These are phyloP conservation scores for Sebastes steindachneri DNA, from an alignment of 2,797 vertebrate genomes.

Conservation along the genomic window DNA sequence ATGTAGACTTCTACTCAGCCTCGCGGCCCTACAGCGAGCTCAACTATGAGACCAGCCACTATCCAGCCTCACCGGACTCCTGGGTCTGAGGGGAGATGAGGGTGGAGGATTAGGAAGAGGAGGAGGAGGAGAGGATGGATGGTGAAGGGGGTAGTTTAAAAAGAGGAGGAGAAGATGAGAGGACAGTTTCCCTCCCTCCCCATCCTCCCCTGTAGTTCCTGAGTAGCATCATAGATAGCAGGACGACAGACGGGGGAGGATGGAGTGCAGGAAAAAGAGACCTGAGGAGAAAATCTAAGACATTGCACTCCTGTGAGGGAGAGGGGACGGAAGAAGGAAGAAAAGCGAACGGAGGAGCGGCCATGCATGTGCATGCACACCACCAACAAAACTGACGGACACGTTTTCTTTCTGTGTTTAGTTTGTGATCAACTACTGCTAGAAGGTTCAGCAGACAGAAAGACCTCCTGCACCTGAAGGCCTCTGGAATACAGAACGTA, in stretches of 20 bases:
- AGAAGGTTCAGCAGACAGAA: slow-evolving; percentile 30
- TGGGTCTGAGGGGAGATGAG: slow-evolving; percentile 89
- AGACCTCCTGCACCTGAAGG: slow-evolving; percentile 64
- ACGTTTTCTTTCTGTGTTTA: slow-evolving; percentile 84
- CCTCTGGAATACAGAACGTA: slow-evolving; percentile 66
- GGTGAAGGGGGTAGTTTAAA: slow-evolving; percentile 7
- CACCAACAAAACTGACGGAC: slow-evolving; percentile 76
- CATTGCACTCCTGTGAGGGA: slow-evolving; percentile 23
- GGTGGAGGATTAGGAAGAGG: slow-evolving; percentile 50
- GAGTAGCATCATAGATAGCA: slow-evolving; percentile 75
- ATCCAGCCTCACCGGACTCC: slow-evolving; percentile 98
- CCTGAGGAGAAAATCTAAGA: slow-evolving; percentile 13
- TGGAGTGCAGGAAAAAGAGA: slow-evolving; percentile 26
- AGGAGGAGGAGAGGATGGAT: slow-evolving; percentile 32
- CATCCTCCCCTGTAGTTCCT: slow-evolving; percentile 63
- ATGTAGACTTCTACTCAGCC: slow-evolving; percentile 99
- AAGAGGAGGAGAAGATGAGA: slow-evolving; percentile 28
- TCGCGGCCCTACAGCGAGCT: slow-evolving; percentile 99
- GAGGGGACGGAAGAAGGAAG: slow-evolving; percentile 4
- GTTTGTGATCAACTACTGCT: slow-evolving; percentile 55
- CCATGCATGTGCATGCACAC: slow-evolving; percentile 99
- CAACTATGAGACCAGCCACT: slow-evolving; percentile 99
- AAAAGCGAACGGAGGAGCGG: slow-evolving; percentile 63
- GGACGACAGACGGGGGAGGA: slow-evolving; percentile 45
- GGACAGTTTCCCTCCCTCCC: slow-evolving; percentile 54